Evolutionary conservation across 2,797 vertebrate genomes (phyloP).

Genomic region (Gobionotothen gibberifrons): DNA sequence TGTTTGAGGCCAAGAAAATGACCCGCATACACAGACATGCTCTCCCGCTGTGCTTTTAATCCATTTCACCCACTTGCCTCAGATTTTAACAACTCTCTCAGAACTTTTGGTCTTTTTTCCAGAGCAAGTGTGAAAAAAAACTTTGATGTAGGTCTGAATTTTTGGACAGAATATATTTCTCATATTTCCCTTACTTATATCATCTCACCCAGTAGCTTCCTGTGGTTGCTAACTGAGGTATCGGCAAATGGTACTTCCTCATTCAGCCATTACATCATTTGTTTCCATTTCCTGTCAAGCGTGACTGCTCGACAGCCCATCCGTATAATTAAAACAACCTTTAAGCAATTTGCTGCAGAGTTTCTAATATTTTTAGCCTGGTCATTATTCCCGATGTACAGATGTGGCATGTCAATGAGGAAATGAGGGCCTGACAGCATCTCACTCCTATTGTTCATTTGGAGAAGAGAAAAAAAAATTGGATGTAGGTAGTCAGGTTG

Average conservation of each 20-base stretch:
- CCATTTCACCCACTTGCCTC: conserved; percentile 48
- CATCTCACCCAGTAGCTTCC: conserved; percentile 35
- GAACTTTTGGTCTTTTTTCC: conserved; percentile 35
- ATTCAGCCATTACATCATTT: conserved; percentile 77
- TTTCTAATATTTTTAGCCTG: conserved; percentile 81
- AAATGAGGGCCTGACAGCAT: conserved; percentile 71
- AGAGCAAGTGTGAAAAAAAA: conserved; percentile 4
- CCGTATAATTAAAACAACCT: conserved; percentile 85
- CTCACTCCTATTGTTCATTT: conserved; percentile 75
- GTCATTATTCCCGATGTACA: conserved; percentile 79
- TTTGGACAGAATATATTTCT: conserved; percentile 46
- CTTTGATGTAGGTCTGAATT: conserved; percentile 47
- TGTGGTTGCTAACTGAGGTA: conserved; percentile 40
- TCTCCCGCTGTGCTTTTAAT: conserved; percentile 25
- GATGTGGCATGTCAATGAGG: conserved; percentile 76
- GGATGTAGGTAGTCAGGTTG: conserved; percentile 66
- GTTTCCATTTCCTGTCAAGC: conserved; percentile 75
- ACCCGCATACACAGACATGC: conserved; percentile 34
- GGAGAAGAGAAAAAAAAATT: conserved; percentile 39
- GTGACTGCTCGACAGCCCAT: conserved; percentile 80
- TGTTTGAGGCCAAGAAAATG: conserved; percentile 34
- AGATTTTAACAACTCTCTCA: conserved; percentile 45
- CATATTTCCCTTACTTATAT: conserved; percentile 40
- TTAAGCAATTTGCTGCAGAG: conserved; percentile 76
- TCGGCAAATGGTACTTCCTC: conserved; percentile 50